Base-by-base conservation (phyloP, 1,140 invertebrate genomes). In the Caenorhabditis remanei region DNA sequence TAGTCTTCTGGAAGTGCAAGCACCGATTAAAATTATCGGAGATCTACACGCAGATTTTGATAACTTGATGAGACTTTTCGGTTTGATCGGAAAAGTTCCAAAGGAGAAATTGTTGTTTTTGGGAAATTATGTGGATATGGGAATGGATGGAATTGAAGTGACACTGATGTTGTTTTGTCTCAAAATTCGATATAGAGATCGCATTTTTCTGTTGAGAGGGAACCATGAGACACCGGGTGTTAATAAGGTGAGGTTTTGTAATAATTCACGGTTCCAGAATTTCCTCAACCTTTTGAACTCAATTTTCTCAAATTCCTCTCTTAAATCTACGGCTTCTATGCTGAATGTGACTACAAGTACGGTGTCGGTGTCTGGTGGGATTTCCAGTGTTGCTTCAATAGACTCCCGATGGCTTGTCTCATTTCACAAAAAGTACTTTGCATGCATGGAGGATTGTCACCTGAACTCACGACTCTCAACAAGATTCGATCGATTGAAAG, bases 31-130 rank as follows among this genome's bases (percentile, higher is more conserved):
- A 86, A 92, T 94, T 13, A 93, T 93, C 92, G 94, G 94, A 50
- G 94, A 94, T 89, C 93, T 94, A 41, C 94, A 94, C 90, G 94
- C 93, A 71, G 94, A 94, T 90, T 71, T 71, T 71, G 9, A 71
- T 14, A 41, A 71, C 2, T 43, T 71, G 65, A 41, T 19, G 14
- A 71, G 14, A n/a, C 21, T 71, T n/a, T 71, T 71, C 65, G 65
- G 41, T n/a, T 43, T 71, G 65, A 71, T 71, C n/a, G 65, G 65
- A 41, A 71, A 7, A 46, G 65, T 41, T 41, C 65, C 32, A 43
- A 71, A 71, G 65, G 32, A 71, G 32, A 41, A 46, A 71, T 19
- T 71, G 32, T 14, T 71, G 32, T 71, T 71, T 46, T 71, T 71
- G 43, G 65, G 65, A 71, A 71, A 71, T 41, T 71, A 71, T 71